These are phyloP conservation scores for Gerris lacustris DNA, from an alignment of 2,888 invertebrate genomes.

Conservation along the genomic window DNA sequence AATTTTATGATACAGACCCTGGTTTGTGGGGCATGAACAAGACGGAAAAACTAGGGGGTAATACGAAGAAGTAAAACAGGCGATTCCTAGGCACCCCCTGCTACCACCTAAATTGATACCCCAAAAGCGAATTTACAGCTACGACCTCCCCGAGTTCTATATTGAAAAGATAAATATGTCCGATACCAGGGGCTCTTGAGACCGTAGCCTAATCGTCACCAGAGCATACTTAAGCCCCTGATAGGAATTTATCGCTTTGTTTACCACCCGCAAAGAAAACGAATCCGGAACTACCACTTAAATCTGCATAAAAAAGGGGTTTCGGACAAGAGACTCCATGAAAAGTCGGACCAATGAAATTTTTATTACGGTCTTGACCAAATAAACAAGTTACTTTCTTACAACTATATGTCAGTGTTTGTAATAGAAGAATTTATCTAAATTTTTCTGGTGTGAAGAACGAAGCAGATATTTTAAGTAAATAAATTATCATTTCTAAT, in stretches of 20 bases:
- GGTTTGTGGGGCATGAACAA: not conserved
- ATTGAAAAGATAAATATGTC: slow-evolving; percentile 1
- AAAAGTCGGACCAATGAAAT: too few relatives aligned
- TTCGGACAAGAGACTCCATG: too few relatives aligned
- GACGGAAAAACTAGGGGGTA: not conserved
- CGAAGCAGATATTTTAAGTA: too few relatives aligned
- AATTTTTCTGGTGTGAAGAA: too few relatives aligned
- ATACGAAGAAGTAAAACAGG: not conserved
- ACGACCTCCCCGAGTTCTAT: not conserved
- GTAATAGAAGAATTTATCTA: too few relatives aligned
- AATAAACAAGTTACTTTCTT: too few relatives aligned
- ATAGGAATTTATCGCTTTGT: not conserved
- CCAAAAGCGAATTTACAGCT: not conserved
- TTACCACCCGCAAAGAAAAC: not conserved
- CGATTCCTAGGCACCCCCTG: not conserved
- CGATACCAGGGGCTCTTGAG: not conserved
- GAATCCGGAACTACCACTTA: not conserved
- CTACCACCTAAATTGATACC: not conserved
- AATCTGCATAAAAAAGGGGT: not conserved
- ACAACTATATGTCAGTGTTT: too few relatives aligned
- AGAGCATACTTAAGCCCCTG: not conserved
- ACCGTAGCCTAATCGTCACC: not conserved
- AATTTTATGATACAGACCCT: not conserved
- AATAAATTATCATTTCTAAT: too few relatives aligned
- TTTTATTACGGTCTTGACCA: too few relatives aligned